Base-by-base conservation (phyloP, 2,113 vertebrate species). In the Phocoena phocoena region DNA sequence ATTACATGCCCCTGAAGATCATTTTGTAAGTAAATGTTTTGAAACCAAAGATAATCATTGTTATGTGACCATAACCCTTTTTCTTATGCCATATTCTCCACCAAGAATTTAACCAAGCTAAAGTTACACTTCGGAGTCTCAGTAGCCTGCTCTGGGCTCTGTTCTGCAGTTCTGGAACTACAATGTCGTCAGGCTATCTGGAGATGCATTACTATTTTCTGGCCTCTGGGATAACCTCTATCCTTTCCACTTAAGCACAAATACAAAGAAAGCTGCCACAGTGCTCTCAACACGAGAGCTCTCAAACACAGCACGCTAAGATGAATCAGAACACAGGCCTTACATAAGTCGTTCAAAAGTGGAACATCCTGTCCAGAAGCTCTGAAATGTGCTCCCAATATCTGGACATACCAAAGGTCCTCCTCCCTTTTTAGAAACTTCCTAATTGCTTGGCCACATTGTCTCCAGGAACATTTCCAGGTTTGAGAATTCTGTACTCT, bases 41-140 rank as follows among this genome's bases (percentile, higher is more conserved):
- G 95, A 98, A 97, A 97, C 97, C 97, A 96, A 96, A 97, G 96
- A 97, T 97, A 97, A 97, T 97, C 96, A 98, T 96, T 97, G 95
- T 97, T 97, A 62, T 96, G 88, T 2, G 87, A 95, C 84, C 95
- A 92, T 80, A 97, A 93, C 87, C 98, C 89, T 97, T 97, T 97
- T 96, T 97, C 94, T 89, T 87, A 90, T 90, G 97, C 98, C 92
- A 94, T 97, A 26, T 86, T 96, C 86, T 96, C 95, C 87, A 95
- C 82, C 83, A 97, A 88, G 60, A 95, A 96, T 96, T 96, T 90
- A 81, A 90, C 74, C 76, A 93, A 97, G 95, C 92, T 97, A 73
- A 88, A 84, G 96, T 97, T 97, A 84, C 83, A 77, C 67, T 84
- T 65, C 65, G 44, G 86, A 89, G 86, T 76, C 80, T 96, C 38